These are phyloP conservation scores for Oreocharis arfaki DNA, from an alignment of 2,113 vertebrate species.

Conservation along the genomic window DNA sequence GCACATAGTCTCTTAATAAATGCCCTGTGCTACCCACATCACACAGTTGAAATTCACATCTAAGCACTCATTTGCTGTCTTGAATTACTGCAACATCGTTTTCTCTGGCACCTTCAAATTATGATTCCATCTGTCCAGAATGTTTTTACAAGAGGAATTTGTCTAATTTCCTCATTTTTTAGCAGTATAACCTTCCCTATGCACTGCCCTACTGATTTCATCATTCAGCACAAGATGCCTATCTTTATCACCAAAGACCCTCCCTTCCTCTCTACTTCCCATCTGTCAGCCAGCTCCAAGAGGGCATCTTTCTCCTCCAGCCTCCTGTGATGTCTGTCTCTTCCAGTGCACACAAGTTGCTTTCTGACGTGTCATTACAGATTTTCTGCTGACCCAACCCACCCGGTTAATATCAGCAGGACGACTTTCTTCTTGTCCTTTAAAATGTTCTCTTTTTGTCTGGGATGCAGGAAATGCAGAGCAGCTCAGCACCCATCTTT, in stretches of 20 bases:
- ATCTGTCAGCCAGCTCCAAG: neutral
- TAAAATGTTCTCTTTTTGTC: neutral
- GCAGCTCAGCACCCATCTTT: neutral
- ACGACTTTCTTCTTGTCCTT: neutral
- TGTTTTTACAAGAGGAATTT: neutral
- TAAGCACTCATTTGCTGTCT: neutral
- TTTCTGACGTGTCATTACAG: neutral
- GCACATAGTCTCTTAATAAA: neutral
- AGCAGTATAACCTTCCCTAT: neutral
- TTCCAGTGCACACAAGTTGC: neutral
- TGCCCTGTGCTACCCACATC: neutral
- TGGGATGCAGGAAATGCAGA: neutral
- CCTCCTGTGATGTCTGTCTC: neutral
- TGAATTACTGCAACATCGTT: neutral
- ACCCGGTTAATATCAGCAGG: neutral
- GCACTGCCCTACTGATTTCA: fast-evolving
- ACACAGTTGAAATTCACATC: neutral
- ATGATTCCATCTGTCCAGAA: neutral
- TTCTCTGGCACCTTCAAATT: neutral
- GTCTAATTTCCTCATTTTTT: neutral
- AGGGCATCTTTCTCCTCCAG: neutral
- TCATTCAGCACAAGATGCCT: neutral
- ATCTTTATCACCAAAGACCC: neutral
- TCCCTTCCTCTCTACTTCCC: neutral
- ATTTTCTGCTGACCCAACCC: neutral